Evolutionary conservation across 2,888 invertebrate species (phyloP), one percentile per base, ranked within the genome.

Genomic region (Slavum lentiscoides): DNA sequence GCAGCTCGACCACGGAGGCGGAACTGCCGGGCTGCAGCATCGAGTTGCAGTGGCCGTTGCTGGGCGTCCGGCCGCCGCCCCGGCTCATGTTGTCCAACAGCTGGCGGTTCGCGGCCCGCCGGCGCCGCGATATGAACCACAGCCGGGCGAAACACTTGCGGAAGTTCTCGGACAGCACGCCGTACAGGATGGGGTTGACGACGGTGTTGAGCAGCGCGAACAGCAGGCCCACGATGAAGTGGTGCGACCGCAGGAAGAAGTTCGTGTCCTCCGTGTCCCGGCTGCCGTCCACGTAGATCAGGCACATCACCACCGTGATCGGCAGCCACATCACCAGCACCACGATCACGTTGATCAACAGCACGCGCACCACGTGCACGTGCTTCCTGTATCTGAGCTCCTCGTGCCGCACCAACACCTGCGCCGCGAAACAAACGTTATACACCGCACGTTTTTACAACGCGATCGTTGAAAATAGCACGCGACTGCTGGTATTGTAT

Each of bases 241-340:
- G 89, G 83, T 88, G 87, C 8, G 89, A 89, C 62, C 88, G 85
- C 21, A 90, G 84, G 84, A 89, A 89, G 84, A 88, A 90, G 58
- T 86, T 84, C 0, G 87, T 87, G 83, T 89, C 88, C 62, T 88
- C 88, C 69, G 85, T 87, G 1, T 88, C 86, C 39, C 89, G 85
- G 37, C 87, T 86, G 3, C 89, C 89, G 84, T 90, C 89, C 61
- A 89, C 84, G 83, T 89, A 89, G 76, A 90, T 89, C 62, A 90
- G 86, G 58, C 89, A 84, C 88, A 89, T 88, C 21, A 89, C 85
- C 2, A 88, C 84, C 0, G 89, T 88, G 82, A 89, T 89, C 1
- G 89, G 89, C 62, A 89, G 84, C 89, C 89, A 90, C 89, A 89
- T 90, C 17, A 89, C 85, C n/a, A 89, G 86, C 2, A 90, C 89